Evolutionary conservation across 2,113 vertebrate species (phyloP).

Genomic region (Alces alces): DNA sequence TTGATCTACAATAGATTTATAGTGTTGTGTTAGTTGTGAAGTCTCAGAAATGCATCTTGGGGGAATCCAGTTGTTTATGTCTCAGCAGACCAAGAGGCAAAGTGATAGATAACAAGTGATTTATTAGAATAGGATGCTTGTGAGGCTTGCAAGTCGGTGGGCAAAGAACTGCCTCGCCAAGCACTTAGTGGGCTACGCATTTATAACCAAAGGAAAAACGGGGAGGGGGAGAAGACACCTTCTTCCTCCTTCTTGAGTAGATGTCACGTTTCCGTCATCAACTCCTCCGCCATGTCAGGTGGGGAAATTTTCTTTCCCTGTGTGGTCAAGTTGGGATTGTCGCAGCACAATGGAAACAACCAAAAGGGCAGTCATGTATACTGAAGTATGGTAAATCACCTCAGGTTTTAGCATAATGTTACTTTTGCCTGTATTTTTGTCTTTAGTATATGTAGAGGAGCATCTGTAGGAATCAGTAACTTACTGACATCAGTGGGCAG

Average conservation of each 20-base stretch:
- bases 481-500: background rate
- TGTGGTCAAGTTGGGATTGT: background rate
- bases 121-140: background rate
- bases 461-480: background rate
- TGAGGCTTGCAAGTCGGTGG: background rate
- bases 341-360: accelerated
- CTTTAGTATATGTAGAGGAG: background rate
- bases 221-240: background rate
- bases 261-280: background rate
- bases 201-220: background rate
- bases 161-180: background rate
- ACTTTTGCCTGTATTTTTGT: background rate
- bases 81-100: background rate
- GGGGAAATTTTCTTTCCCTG: background rate
- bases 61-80: background rate
- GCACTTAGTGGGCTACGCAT: background rate
- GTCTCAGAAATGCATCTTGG: background rate
- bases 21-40: background rate
- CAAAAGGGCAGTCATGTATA: background rate
- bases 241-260: background rate
- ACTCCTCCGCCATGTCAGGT: background rate
- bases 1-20: background rate
- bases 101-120: background rate
- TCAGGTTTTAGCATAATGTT: background rate
- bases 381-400: background rate